These are phyloP conservation scores for Halictus quadricinctus DNA, from an alignment of 2,888 invertebrate species.

Conservation along the genomic window DNA sequence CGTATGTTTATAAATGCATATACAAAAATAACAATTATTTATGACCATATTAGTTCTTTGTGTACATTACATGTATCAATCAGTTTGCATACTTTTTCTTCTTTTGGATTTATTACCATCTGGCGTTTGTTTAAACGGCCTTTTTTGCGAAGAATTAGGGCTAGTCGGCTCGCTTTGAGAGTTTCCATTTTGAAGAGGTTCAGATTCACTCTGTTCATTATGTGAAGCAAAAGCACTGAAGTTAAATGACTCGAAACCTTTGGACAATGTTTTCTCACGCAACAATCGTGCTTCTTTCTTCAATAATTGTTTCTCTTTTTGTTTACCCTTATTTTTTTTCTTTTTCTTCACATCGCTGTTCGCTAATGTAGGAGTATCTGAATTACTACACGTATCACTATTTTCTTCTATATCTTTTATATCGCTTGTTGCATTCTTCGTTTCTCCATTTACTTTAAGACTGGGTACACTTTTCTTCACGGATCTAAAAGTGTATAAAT, in stretches of 20 bases:
- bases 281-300: constrained; percentile 83
- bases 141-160: constrained; percentile 54
- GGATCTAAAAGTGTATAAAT: constrained; percentile 50
- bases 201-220: constrained; percentile 53
- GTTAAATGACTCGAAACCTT: constrained; percentile 81
- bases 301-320: constrained; percentile 80
- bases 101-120: constrained; percentile 70
- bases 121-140: constrained; percentile 44
- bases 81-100: constrained; percentile 64
- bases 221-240: constrained; percentile 74
- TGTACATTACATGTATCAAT: constrained; percentile 43
- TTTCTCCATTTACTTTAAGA: constrained; percentile 66
- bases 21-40: constrained; percentile 73
- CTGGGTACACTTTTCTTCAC: constrained; percentile 71
- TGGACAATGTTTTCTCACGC: constrained; percentile 82
- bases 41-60: constrained; percentile 28
- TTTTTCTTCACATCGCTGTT: constrained; percentile 76
- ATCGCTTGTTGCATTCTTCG: constrained; percentile 63
- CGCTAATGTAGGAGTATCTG: constrained; percentile 50
- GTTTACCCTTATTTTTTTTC: constrained; percentile 75
- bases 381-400: constrained; percentile 35
- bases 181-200: constrained; percentile 63
- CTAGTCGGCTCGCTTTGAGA: constrained; percentile 33
- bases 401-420: constrained; percentile 52
- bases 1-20: constrained; percentile 61